A percentile compares a stretch with the other conserved stretches of the same genome.
Conservation (phyloP, 2,797 vertebrate species). For the Phyllotis vaccarum region DNA sequence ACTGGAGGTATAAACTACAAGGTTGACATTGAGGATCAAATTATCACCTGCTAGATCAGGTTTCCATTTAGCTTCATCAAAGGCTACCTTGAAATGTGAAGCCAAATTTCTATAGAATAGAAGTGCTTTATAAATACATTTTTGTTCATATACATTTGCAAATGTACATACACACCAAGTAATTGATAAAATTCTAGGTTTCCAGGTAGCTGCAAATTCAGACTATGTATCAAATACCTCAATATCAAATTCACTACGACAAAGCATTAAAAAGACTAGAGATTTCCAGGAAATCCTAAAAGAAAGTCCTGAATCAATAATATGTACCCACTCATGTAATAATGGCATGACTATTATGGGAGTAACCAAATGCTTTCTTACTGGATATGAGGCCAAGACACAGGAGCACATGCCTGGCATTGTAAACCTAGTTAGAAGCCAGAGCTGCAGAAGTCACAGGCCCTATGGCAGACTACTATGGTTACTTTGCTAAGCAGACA, state of each 20-base stretch:
- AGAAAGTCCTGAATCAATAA: conserved; percentile 32
- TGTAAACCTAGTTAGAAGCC: background rate
- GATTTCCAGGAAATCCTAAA: background rate
- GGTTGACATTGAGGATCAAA: background rate
- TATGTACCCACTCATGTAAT: background rate
- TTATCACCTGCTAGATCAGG: background rate
- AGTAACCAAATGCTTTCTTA: background rate
- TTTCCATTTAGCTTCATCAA: background rate
- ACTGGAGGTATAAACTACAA: background rate
- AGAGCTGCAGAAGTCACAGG: background rate
- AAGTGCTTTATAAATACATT: background rate
- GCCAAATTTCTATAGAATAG: accelerated
- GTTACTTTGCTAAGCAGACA: background rate
- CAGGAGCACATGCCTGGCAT: background rate
- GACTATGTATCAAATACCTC: background rate
- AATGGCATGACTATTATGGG: background rate
- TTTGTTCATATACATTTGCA: background rate
- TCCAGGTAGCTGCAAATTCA: background rate
- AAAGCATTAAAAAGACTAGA: background rate
- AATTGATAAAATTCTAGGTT: background rate
- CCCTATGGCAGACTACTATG: background rate
- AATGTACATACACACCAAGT: background rate
- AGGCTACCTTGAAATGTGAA: background rate
- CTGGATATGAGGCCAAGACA: background rate
- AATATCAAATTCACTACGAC: background rate